These are phyloP conservation scores for Apostichopus japonicus DNA, from an alignment of 35 echinoderm and acorn worm species.

Conservation along the genomic window DNA sequence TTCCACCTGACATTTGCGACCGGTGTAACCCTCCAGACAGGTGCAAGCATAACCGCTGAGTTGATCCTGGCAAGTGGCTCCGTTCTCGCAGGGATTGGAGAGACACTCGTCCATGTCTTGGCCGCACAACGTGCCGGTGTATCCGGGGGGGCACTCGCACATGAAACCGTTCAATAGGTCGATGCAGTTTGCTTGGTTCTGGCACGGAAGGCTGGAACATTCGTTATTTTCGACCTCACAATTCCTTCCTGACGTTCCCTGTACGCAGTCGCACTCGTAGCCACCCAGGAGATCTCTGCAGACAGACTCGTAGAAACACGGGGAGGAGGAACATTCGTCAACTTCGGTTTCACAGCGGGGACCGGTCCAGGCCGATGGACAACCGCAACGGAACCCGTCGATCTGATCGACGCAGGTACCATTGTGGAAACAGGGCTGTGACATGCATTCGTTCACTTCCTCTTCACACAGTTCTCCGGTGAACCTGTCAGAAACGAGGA, in stretches of 20 bases:
- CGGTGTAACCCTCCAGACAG: constrained; percentile 70
- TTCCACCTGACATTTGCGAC: constrained; percentile 69
- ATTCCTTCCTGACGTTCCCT: constrained; percentile 68
- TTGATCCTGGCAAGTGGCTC: constrained; percentile 67
- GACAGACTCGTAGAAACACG: constrained; percentile 70
- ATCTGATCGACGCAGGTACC: constrained; percentile 84
- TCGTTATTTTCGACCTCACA: constrained; percentile 88
- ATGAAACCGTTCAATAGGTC: constrained; percentile 74
- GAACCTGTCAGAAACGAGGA: constrained; percentile 5
- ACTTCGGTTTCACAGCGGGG: constrained; percentile 65
- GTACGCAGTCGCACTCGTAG: constrained; percentile 73
- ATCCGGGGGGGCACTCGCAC: constrained; percentile 72
- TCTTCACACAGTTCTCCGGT: constrained; percentile 53
- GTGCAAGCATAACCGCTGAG: constrained; percentile 68
- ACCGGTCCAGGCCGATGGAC: constrained; percentile 83
- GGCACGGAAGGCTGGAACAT: constrained; percentile 79
- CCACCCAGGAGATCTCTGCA: constrained; percentile 76
- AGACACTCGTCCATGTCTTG: constrained; percentile 84
- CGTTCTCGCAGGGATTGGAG: constrained; percentile 78
- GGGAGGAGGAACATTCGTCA: constrained; percentile 84
- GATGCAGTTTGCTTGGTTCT: constrained; percentile 78
- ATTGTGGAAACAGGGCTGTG: constrained; percentile 66
- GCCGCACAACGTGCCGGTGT: constrained; percentile 65
- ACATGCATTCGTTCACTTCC: constrained; percentile 79
- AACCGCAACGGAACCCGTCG: constrained; percentile 76